Conservation (phyloP, 2,797 vertebrate species). For the Gymnothorax javanicus region DNA sequence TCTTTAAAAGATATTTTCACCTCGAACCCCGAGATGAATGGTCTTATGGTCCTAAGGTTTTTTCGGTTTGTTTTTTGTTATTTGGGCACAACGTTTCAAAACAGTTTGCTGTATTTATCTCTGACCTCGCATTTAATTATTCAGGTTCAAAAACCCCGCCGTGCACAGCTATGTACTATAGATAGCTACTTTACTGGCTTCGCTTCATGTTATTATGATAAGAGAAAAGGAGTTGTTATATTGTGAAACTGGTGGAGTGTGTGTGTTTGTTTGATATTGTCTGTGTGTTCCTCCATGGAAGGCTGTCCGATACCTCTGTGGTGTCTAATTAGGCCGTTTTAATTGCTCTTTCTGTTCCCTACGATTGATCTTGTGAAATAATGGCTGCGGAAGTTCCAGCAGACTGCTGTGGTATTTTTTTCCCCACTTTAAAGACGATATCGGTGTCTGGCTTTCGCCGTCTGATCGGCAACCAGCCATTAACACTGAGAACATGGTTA, state of each 20-base stretch:
- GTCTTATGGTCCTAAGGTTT: too few relatives aligned
- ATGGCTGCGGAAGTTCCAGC: neutral
- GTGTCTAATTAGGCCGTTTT: constrained; percentile 19
- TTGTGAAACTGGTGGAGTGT: neutral
- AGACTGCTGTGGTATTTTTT: constrained; percentile 1
- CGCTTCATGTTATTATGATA: neutral
- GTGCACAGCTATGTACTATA: neutral
- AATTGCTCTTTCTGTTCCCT: constrained; percentile 10
- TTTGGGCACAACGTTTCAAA: too few relatives aligned
- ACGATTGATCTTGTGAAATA: neutral
- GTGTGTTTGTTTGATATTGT: neutral
- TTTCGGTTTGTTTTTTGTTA: too few relatives aligned
- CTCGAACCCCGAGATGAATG: too few relatives aligned
- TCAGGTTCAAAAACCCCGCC: neutral
- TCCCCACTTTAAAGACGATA: neutral
- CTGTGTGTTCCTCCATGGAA: neutral
- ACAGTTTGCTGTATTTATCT: too few relatives aligned
- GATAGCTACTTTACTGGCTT: neutral
- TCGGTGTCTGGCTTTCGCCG: neutral
- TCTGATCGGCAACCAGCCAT: neutral
- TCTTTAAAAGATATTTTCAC: too few relatives aligned
- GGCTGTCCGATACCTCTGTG: neutral
- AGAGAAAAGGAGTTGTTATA: neutral
- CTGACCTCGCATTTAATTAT: too few relatives aligned
- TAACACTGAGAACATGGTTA: neutral